Percentiles rank a stretch among this genome's conserved stretches.
These are phyloP conservation scores for Apoda limacodes DNA, from an alignment of 2,888 invertebrate species.

Conservation along the genomic window DNA sequence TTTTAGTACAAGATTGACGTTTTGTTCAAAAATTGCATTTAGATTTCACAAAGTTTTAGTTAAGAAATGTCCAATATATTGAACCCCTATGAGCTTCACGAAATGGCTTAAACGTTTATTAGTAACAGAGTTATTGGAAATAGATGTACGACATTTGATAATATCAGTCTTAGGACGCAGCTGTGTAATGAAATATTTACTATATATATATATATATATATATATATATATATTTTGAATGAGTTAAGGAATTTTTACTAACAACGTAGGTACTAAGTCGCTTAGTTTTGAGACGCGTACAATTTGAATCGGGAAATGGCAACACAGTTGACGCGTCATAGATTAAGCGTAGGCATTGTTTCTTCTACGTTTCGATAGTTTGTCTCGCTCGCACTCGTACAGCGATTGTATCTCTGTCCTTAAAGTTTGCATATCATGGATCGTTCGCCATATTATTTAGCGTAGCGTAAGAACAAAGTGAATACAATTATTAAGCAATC, in stretches of 20 bases:
- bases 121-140: conserved; percentile 63
- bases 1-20: conserved; percentile 27
- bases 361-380: too few species aligned
- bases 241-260: conserved; percentile 68
- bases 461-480: conserved; percentile 37
- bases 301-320: conserved; percentile 36
- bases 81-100: conserved; percentile 54
- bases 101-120: conserved; percentile 62
- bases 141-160: conserved; percentile 55
- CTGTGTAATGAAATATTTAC: not conserved
- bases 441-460: conserved; percentile 67
- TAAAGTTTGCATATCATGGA: conserved; percentile 49
- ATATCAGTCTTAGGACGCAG: conserved; percentile 45
- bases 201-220: conserved; percentile 30
- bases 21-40: conserved; percentile 29
- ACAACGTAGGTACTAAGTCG: conserved; percentile 58
- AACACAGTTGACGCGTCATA: conserved; percentile 18
- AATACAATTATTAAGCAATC: conserved; percentile 47
- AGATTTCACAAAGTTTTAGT: conserved; percentile 14
- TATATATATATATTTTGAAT: conserved; percentile 65
- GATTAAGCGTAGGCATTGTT: conserved; percentile 25
- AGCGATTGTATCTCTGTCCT: conserved; percentile 15
- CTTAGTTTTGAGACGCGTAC: conserved; percentile 26
- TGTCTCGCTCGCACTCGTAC: conserved; percentile 29
- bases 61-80: conserved; percentile 19